Percentiles rank a stretch among this genome's conserved stretches.
Evolutionary conservation across 1,140 invertebrate species (phyloP).

Genomic region (Cotesia vestalis): DNA sequence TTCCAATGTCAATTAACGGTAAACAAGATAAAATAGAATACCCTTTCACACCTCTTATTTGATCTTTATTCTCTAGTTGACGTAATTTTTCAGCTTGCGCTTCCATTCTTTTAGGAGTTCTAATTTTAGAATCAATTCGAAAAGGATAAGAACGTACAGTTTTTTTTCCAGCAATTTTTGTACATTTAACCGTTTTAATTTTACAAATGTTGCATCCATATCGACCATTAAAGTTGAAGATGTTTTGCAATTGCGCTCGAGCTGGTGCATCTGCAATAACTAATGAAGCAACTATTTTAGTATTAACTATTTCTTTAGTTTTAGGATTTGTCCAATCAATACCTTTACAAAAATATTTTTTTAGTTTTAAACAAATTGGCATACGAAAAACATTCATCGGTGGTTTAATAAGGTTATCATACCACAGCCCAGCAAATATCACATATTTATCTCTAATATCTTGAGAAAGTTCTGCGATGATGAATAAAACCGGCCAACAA

Average conservation of each 20-base stretch:
- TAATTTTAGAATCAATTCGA: conserved; percentile 17
- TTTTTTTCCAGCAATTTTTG: conserved; percentile 15
- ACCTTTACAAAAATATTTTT: conserved; percentile 26
- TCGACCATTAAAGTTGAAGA: conserved; percentile 31
- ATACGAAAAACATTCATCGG: conserved; percentile 39
- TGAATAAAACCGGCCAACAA: conserved; percentile 36
- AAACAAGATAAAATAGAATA: conserved; percentile 15
- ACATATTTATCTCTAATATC: conserved; percentile 31
- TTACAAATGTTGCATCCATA: conserved; percentile 44
- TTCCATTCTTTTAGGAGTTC: conserved; percentile 28
- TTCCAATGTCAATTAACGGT: background rate
- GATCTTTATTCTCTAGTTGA: background rate
- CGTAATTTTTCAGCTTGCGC: conserved; percentile 19
- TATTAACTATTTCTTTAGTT: conserved; percentile 21
- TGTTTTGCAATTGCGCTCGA: conserved; percentile 41
- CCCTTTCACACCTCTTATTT: conserved; percentile 36
- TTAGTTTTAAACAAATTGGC: conserved; percentile 41
- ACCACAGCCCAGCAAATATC: conserved; percentile 31
- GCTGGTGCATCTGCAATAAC: conserved; percentile 43
- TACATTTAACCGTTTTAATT: conserved; percentile 34
- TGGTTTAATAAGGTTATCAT: conserved; percentile 34
- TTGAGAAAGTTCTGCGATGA: conserved; percentile 37
- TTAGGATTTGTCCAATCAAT: conserved; percentile 32
- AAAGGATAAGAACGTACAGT: background rate
- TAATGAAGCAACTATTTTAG: conserved; percentile 42